phyloP scores from a whole-genome alignment of 1,140 invertebrate species.

The Andricus grossulariae region DNA sequence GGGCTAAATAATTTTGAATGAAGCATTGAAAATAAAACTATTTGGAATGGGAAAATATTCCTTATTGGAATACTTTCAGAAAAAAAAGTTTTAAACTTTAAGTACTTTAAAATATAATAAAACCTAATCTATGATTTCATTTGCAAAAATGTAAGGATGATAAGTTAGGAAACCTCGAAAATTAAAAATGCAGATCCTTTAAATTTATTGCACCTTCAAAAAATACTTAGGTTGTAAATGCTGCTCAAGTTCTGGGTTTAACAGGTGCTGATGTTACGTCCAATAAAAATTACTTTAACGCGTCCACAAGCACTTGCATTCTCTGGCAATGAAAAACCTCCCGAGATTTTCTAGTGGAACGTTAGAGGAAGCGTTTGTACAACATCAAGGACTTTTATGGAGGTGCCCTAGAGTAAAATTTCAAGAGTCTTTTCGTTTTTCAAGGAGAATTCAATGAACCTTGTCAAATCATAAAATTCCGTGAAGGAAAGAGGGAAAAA shows the following conservation, averaged over 20 bases:
- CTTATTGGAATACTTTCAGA: too few relatives aligned
- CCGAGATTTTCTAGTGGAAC: neutral
- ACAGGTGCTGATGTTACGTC: neutral
- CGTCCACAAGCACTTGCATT: neutral
- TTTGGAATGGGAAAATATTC: too few relatives aligned
- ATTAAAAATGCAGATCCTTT: neutral
- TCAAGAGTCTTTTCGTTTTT: conserved; percentile 8
- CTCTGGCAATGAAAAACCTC: neutral
- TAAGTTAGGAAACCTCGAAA: too few relatives aligned
- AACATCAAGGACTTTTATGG: neutral
- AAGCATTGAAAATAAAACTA: too few relatives aligned
- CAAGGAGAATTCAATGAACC: neutral
- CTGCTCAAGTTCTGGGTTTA: neutral
- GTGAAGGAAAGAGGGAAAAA: neutral
- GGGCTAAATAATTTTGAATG: too few relatives aligned
- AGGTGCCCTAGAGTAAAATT: conserved; percentile 2
- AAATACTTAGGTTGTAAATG: too few relatives aligned
- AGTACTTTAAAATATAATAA: too few relatives aligned
- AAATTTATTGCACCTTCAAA: neutral
- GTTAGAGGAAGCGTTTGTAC: neutral
- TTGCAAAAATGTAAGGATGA: too few relatives aligned
- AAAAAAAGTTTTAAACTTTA: too few relatives aligned
- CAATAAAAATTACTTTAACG: neutral
- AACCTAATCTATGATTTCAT: too few relatives aligned
- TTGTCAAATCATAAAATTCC: conserved; percentile 10